Base-by-base conservation (phyloP, 2,888 invertebrate genomes). In the Trypoxylon attenuatum region DNA sequence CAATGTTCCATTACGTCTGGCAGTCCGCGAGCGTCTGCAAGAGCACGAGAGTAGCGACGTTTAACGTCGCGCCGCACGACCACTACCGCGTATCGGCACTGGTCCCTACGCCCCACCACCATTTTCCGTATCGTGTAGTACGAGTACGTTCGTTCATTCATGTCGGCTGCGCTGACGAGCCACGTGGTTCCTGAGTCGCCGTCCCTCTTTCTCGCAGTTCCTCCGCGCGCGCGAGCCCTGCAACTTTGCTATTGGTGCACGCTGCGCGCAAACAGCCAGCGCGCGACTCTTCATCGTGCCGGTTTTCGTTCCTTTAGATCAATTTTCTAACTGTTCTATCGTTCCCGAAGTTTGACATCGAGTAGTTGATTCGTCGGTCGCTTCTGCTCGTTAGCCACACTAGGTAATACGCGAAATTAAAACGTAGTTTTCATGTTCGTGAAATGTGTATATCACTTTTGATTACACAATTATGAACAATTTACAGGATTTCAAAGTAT, bases 41-140 rank as follows among this genome's bases (percentile, higher is more conserved):
- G 70, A 79, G 74, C 65, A 63, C 66, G 65, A 74, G 68, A 71
- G 70, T 43, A 56, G 63, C 68, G 67, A 70, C 69, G 70, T 71
- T 76, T 76, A 69, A 51, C 77, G 33, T 33, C 67, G 64, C 69
- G 62, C 13, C 67, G 64, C 69, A 60, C 70, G 69, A 69, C 66
- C 69, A 67, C 56, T 69, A 63, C 71, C 73, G 73, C 71, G 72
- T 76, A 71, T 76, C 72, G 73, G 62, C 68, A 71, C 57, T 67
- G 74, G 62, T 76, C 78, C 66, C 69, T 71, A 72, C 69, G 63
- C 78, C 78, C 77, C 78, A 76, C 76, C 71, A 77, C 80, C 73
- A 79, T 79, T 79, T 79, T 79, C 80, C 80, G 76, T 76, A 79
- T 76, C 76, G 71, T 66, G 70, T 79, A 73, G 76, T 78, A 76